Evolutionary conservation across 2,113 vertebrate genomes (phyloP), one percentile per base, ranked within the genome.

Genomic region (Acanthochromis polyacanthus): DNA sequence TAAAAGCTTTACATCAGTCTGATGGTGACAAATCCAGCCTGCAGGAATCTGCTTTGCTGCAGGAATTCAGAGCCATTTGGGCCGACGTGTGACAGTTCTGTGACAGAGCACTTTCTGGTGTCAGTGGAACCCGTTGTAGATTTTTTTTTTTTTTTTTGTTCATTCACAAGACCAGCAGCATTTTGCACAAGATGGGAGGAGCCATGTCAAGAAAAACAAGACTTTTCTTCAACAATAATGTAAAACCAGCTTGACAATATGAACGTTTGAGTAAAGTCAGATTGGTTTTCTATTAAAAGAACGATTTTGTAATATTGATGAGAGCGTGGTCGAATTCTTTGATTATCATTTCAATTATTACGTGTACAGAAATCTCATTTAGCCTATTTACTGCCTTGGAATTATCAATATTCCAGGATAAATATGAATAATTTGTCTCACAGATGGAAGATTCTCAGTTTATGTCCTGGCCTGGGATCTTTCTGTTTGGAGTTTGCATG

Each of bases 201-300:
- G 83, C 80, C 91, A 91, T 80, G 88, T 92, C 89, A 90, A 61
- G 57, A 71, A 67, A 67, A 72, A 79, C 43, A 22, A 73, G 76
- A 77, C 73, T 63, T 77, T 71, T 63, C 40, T 84, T 71, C 71
- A 87, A 67, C 69, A 55, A 14, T 66, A 68, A 65, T 85, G 84
- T 86, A 80, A 84, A 92, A 92, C 61, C 86, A 88, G 83, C 67
- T 71, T 57, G 91, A 93, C 93, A 88, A 93, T 80, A 62, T 81
- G 91, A 90, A 92, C 93, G 95, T 86, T 95, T 93, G 3, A 64
- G 68, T 72, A 93, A 94, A 95, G 93, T 95, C 94, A 91, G 92
- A 95, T 87, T 91, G 79, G 91, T 96, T 96, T 93, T 96, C 93
- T 96, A 96, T 96, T 97, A 97, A 97, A 95, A 80, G 40, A 84